Evolutionary conservation across 2,797 vertebrate genomes (phyloP), one percentile per base, ranked within the genome.

Genomic region (Enteromius viviparus): DNA sequence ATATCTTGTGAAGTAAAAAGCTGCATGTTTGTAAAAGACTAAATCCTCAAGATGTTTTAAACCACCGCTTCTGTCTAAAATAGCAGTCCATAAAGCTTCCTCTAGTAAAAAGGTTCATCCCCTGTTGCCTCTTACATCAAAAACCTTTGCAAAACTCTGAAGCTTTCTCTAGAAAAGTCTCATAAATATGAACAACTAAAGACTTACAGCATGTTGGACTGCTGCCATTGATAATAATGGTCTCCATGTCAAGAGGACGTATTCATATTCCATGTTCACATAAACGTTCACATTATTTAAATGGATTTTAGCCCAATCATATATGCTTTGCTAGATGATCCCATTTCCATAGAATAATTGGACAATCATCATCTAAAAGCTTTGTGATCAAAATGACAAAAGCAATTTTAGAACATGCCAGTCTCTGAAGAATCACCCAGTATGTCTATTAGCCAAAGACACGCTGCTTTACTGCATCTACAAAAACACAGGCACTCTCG

Each of bases 311-410:
- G 40, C 53, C 40, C 55, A 37, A 78, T 58, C 51, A 83, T 45
- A 49, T 83, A 40, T 49, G 78, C 40, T 71, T 49, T 64, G 53
- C 34, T 26, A 21, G 26, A 74, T 34, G 64, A 70, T 47, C 40
- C 14, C 29, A 49, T 71, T 40, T 49, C 58, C 53, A 62, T 26
- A 62, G 12, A 62, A 45, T 83, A 83, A 83, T 71, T 70, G 40
- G 53, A 70, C 75, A 11, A 64, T 40, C 51, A 71, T 72, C 53
- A 26, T 49, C 40, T 83, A 83, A 83, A 78, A 78, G 68, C 58
- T 71, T 62, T 1, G 53, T 62, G 7, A 83, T 71, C 75, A 51
- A 51, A 60, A 62, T 77, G 81, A 60, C 75, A 70, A 45, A 62
- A 62, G 42, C 40, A 71, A 78, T 71, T 55, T 29, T 78, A 29